Evolutionary conservation across 1,140 invertebrate genomes (phyloP), one percentile per base, ranked within the genome.

Genomic region (Proctacanthus coquilletti): DNA sequence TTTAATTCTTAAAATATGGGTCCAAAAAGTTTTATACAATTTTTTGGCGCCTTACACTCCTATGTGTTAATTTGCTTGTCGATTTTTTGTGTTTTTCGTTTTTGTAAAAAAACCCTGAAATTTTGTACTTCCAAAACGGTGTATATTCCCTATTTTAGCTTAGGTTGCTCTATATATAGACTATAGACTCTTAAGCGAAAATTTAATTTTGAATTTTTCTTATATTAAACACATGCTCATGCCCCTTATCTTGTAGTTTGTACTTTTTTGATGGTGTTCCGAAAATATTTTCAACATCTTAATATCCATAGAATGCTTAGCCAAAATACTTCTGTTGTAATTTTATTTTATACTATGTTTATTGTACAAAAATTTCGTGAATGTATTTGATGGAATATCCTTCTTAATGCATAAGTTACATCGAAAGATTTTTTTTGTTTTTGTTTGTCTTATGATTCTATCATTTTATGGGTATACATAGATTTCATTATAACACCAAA

Each of bases 21-120:
- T 27, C 13, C 13, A 27, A 27, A 27, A 27, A 8, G 13, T 8
- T 9, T 9, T 9, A 27, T 9, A 27, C 23, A 27, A 9, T 27
- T 13, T 13, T 27, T 13, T 13, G 8, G 8, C 8, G 23, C 8
- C 13, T 27, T 27, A 9, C 13, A 27, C 8, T 27, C 23, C 23
- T 8, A 8, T 9, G 8, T 27, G 13, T 27, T 13, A 8, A 27
- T 8, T 27, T 9, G 23, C 23, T 27, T 27, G 23, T 27, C 23
- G 13, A 27, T 27, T 35, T 35, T 18, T 21, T 35, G 14, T n/a
- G 18, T 11, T 21, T 21, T 18, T 13, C n/a, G 8, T 21, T 34
- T 17, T 21, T 21, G 34, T 21, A 14, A 35, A 36, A 25, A 20
- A 36, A 36, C 35, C 35, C 35, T 36, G 35, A 36, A 36, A 36